Base-by-base conservation (phyloP, 2,113 vertebrate genomes). In the Megatriorchis doriae region DNA sequence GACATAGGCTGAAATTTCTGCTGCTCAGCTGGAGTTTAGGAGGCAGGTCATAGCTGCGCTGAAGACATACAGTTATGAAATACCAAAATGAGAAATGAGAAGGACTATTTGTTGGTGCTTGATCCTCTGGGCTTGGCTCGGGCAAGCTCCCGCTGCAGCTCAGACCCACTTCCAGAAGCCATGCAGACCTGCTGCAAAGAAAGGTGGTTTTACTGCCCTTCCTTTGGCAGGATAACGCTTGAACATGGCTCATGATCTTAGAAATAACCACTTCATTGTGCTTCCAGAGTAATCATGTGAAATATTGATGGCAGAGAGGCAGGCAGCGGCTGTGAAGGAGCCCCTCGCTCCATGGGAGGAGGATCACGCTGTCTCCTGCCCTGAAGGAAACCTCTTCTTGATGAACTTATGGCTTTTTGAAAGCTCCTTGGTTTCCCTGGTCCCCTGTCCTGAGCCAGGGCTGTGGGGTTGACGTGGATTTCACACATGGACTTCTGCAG, bases 401-500 rank as follows among this genome's bases (percentile, higher is more conserved):
- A 68, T 31, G 18, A 89, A 88, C 6, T 81, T 80, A 26, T 0
- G 2, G 29, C 16, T 70, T 66, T 82, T 77, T 63, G 48, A 78
- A 84, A 90, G 58, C 13, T 75, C 10, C 45, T 47, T 66, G 26
- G 14, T 56, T 71, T 88, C 11, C 18, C 42, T 48, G n/a, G 25
- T 14, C 6, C 19, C 17, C 58, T 55, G 19, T 52, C 8, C 53
- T 25, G 16, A 90, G 77, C 32, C 5, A 0, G 2, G 34, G 6
- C 65, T 70, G 4, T 58, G 21, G 14, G 16, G 5, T 2, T 58
- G 62, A 63, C 27, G 18, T 10, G 14, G 55, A 65, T 81, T 81
- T 72, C 40, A 63, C 10, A 29, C 40, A 25, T 0, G 0, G 59
- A 45, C 1, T 0, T 65, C 63, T 78, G 10, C 4, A 2, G 0